Evolutionary conservation across 2,888 invertebrate genomes (phyloP).

Genomic region (Geotrupes spiniger): DNA sequence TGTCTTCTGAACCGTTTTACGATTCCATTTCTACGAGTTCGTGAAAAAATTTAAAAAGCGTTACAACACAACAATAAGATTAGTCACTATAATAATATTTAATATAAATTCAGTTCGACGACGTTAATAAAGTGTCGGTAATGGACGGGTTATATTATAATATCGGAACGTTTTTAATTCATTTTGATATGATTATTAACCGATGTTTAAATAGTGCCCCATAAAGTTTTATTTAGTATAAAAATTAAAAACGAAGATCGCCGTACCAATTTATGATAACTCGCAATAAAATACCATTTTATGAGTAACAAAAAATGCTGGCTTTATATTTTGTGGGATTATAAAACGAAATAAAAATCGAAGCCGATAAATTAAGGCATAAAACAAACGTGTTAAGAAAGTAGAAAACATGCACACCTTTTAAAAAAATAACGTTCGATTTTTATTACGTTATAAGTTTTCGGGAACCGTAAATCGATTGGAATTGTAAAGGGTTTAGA

Average conservation of each 20-base stretch:
- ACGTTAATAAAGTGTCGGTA: too few relatives aligned
- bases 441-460: slow-evolving; percentile 5
- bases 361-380: slow-evolving; percentile 11
- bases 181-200: too few relatives aligned
- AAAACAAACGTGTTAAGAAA: slow-evolving; percentile 11
- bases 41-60: too few relatives aligned
- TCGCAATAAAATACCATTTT: slow-evolving; percentile 12
- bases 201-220: too few relatives aligned
- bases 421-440: background rate
- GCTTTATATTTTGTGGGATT: slow-evolving; percentile 7
- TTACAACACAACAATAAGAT: too few relatives aligned
- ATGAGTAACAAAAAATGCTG: slow-evolving; percentile 11
- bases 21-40: too few relatives aligned
- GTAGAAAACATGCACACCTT: slow-evolving; percentile 2
- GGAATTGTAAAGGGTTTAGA: background rate
- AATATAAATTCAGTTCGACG: too few relatives aligned
- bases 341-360: slow-evolving; percentile 12
- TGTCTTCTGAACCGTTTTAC: too few relatives aligned
- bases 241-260: slow-evolving; percentile 4
- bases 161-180: too few relatives aligned
- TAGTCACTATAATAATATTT: too few relatives aligned
- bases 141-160: too few relatives aligned
- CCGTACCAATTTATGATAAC: slow-evolving; percentile 9
- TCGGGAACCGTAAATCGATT: slow-evolving; percentile 2
- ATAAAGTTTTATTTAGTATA: slow-evolving; percentile 8